Conservation (phyloP, 2,888 invertebrate genomes). For the Xestia rhomboidea region DNA sequence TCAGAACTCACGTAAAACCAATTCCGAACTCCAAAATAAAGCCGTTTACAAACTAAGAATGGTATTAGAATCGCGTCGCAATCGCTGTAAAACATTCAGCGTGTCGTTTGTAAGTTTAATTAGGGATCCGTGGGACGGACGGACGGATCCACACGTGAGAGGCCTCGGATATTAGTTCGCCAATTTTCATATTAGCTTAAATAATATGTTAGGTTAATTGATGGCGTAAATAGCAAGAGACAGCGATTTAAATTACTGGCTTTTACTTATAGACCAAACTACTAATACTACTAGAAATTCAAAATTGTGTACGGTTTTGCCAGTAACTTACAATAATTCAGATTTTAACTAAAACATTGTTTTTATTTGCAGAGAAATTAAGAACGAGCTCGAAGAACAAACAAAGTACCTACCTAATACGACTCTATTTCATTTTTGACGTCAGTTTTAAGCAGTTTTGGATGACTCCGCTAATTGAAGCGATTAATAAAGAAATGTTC, state of each 20-base stretch:
- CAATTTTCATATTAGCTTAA: slow-evolving; percentile 90
- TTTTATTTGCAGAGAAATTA: background rate
- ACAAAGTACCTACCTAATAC: too few species aligned
- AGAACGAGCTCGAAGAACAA: background rate
- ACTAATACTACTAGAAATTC: background rate
- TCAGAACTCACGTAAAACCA: slow-evolving; percentile 56
- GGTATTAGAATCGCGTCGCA: slow-evolving; percentile 66
- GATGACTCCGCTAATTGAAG: too few species aligned
- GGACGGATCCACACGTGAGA: slow-evolving; percentile 80
- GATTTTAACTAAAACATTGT: background rate
- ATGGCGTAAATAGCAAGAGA: slow-evolving; percentile 46
- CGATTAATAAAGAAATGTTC: too few species aligned
- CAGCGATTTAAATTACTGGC: slow-evolving; percentile 35
- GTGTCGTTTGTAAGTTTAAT: slow-evolving; percentile 80
- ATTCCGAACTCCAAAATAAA: slow-evolving; percentile 62
- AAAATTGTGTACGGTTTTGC: background rate
- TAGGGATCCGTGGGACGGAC: slow-evolving; percentile 70
- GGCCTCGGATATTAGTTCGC: slow-evolving; percentile 86
- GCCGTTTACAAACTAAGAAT: slow-evolving; percentile 66
- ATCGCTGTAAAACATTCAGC: slow-evolving; percentile 69
- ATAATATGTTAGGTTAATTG: slow-evolving; percentile 83
- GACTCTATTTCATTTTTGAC: too few species aligned
- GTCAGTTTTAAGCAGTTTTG: too few species aligned
- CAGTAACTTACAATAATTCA: background rate
- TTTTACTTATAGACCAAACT: background rate